Evolutionary conservation across 2,797 vertebrate genomes (phyloP).

Genomic region (Propithecus deckenii): DNA sequence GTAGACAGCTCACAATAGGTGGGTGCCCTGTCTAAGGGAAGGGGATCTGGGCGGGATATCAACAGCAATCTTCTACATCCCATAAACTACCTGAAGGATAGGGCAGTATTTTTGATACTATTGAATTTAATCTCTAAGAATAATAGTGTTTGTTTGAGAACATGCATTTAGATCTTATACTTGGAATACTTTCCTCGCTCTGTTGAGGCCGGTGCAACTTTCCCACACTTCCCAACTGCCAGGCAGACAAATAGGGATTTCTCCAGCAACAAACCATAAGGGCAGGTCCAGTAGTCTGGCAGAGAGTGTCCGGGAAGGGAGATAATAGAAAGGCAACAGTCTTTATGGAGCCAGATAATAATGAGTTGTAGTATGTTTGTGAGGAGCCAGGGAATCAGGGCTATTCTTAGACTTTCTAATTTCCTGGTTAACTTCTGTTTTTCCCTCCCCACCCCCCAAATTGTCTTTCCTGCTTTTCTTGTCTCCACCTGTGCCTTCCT

Average conservation of each 20-base stretch:
- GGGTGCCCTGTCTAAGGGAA: background rate
- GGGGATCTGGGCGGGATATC: background rate
- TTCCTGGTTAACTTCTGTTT: background rate
- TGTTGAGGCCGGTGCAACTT: background rate
- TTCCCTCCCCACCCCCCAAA: background rate
- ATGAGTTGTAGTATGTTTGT: background rate
- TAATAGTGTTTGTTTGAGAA: background rate
- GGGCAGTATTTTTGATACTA: background rate
- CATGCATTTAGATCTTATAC: background rate
- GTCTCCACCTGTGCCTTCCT: background rate
- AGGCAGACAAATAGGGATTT: background rate
- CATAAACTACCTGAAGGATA: background rate
- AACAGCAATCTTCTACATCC: background rate
- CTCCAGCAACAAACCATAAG: background rate
- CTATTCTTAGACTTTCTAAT: background rate
- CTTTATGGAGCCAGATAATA: background rate
- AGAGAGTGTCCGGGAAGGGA: background rate
- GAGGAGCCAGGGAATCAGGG: background rate
- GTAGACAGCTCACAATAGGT: background rate
- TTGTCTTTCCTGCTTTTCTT: background rate
- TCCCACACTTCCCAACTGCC: background rate
- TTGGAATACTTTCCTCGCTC: background rate
- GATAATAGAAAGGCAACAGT: background rate
- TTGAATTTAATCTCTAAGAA: background rate
- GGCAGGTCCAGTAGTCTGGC: background rate